Percentiles rank a stretch among this genome's conserved stretches.
These are phyloP conservation scores for Tauraco erythrolophus DNA, from an alignment of 2,113 vertebrate species.

Conservation along the genomic window DNA sequence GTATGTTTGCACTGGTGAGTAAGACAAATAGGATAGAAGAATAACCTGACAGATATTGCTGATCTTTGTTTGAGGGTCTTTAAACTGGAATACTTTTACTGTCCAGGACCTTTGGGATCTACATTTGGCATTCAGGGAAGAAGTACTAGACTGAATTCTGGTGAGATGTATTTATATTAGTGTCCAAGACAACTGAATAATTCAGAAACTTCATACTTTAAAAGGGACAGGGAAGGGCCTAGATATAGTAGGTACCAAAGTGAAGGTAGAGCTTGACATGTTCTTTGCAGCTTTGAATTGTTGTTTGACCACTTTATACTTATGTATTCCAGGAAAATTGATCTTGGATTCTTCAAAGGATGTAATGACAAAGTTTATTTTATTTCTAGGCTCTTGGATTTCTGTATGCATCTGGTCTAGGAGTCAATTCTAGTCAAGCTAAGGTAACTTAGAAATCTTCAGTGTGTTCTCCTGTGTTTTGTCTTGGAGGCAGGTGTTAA, in stretches of 20 bases:
- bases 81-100: not conserved
- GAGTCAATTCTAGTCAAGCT: constrained; percentile 97
- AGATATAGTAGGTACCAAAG: not conserved
- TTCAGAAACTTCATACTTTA: not conserved
- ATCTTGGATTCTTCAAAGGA: not conserved
- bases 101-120: not conserved
- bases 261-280: not conserved
- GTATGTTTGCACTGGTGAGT: not conserved
- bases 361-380: not conserved
- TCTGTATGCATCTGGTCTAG: constrained; percentile 94
- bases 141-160: not conserved
- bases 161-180: not conserved
- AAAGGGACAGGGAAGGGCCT: not conserved
- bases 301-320: not conserved
- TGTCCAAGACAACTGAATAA: not conserved
- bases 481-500: not conserved
- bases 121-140: not conserved
- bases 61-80: not conserved
- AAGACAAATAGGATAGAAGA: not conserved
- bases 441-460: constrained; percentile 83
- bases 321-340: not conserved
- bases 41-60: not conserved
- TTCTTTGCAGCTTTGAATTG: not conserved
- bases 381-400: constrained; percentile 92
- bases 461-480: not conserved